Conservation (phyloP, 2,888 invertebrate genomes). For the Drosophila formosana region DNA sequence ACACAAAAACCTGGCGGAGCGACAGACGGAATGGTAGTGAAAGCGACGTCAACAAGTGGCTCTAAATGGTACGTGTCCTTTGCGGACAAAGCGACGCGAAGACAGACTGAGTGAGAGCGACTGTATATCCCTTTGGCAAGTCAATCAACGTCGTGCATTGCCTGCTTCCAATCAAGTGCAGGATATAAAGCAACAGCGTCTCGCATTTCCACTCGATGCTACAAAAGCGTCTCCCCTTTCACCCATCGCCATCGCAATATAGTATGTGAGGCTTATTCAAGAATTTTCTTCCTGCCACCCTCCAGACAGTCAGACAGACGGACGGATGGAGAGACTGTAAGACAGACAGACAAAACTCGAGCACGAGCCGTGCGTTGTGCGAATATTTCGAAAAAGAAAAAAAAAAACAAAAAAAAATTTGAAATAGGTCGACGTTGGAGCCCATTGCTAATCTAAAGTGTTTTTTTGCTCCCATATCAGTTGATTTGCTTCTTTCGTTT, state of each 20-base stretch:
- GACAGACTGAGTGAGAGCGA: slow-evolving; percentile 11
- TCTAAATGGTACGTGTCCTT: slow-evolving; percentile 53
- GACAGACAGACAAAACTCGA: slow-evolving; percentile 12
- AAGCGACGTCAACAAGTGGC: slow-evolving; percentile 57
- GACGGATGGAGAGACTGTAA: background rate
- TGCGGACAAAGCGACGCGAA: slow-evolving; percentile 19
- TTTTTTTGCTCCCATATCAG: slow-evolving; percentile 61
- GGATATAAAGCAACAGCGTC: slow-evolving; percentile 41
- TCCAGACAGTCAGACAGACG: slow-evolving; percentile 9
- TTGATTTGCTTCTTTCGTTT: slow-evolving; percentile 65
- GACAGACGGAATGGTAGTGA: slow-evolving; percentile 18
- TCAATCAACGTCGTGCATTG: slow-evolving; percentile 70
- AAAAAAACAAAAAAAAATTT: slow-evolving; percentile 31
- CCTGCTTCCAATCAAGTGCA: slow-evolving; percentile 55
- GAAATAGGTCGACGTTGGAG: slow-evolving; percentile 67
- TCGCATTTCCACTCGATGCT: slow-evolving; percentile 34
- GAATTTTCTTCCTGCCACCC: background rate
- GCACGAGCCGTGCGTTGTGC: slow-evolving; percentile 5
- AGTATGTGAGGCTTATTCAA: slow-evolving; percentile 1
- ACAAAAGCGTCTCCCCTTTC: slow-evolving; percentile 1
- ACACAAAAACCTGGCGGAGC: slow-evolving; percentile 29
- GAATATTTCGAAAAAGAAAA: slow-evolving; percentile 8
- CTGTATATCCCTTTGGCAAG: slow-evolving; percentile 59
- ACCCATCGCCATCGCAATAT: background rate
- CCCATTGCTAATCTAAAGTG: slow-evolving; percentile 69